Evolutionary conservation across 2,113 vertebrate species (phyloP), one percentile per base, ranked within the genome.

Genomic region (Gymnogyps californianus): DNA sequence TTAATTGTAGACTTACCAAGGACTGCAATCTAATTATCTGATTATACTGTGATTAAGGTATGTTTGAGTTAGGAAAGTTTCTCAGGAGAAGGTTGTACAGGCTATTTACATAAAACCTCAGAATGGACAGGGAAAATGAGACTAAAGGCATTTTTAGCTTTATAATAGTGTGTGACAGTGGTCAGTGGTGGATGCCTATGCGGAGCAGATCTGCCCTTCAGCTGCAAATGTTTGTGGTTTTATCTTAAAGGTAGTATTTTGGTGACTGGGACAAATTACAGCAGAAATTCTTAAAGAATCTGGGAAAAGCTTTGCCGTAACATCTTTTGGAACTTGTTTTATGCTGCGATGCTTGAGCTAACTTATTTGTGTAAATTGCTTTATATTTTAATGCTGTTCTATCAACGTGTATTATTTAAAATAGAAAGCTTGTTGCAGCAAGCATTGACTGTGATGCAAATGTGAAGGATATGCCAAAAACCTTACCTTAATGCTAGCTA

Each of bases 11-110:
- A 15, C 49, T 85, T 87, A 44, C 11, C 34, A 77, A 77, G 76
- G 65, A 42, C 74, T 83, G 2, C 62, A 66, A 22, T 72, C 46
- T 86, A 79, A 91, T 96, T 89, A 82, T 81, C 76, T 69, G 52
- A 52, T 87, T 83, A 67, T 79, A 11, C 62, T 3, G 25, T 66
- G 62, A n/a, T 74, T 83, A 61, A 86, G 75, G 71, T 74, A 20
- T 52, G 44, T 61, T 69, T 82, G 82, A 79, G 57, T 38, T 84
- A 29, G 44, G 89, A 64, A 89, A 84, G 87, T 79, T 92, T 92
- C 94, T 97, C 83, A 91, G 89, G 88, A 92, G 95, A 80, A 93
- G 82, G 29, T 49, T 75, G 57, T 81, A n/a, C 4, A 31, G 65
- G 22, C 29, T 77, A 32, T 95, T 93, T 94, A 26, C 91, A 54